These are phyloP conservation scores for Blera fallax DNA, from an alignment of 2,888 invertebrate genomes.

Conservation along the genomic window DNA sequence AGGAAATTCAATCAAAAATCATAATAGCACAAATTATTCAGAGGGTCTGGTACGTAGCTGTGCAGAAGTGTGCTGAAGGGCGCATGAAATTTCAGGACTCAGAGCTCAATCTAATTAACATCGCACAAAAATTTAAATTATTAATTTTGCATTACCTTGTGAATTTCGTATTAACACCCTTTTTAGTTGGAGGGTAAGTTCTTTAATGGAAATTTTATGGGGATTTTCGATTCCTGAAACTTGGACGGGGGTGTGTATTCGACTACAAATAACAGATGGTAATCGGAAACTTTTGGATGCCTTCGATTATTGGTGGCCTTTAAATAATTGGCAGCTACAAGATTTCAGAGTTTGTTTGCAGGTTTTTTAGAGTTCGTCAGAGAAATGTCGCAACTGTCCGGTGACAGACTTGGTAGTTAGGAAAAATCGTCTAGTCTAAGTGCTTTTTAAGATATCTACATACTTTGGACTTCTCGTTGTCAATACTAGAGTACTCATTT, in stretches of 20 bases:
- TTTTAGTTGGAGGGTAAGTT: background rate
- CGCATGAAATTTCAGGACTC: background rate
- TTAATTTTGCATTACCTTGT: slow-evolving; percentile 35
- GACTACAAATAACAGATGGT: background rate
- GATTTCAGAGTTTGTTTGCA: too few relatives aligned
- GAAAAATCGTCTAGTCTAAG: too few relatives aligned
- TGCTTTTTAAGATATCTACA: too few relatives aligned
- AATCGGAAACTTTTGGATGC: background rate
- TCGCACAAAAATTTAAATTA: slow-evolving; percentile 20
- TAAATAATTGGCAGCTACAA: too few relatives aligned
- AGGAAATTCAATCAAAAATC: slow-evolving; percentile 37
- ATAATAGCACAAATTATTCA: slow-evolving; percentile 28
- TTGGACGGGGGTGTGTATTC: too few relatives aligned
- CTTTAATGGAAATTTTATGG: slow-evolving; percentile 7
- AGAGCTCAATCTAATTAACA: slow-evolving; percentile 22
- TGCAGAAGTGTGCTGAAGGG: background rate
- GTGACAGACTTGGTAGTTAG: too few relatives aligned
- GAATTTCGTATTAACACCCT: slow-evolving; percentile 17
- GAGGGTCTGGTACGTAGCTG: background rate
- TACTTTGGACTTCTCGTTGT: too few relatives aligned
- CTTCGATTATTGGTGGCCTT: too few relatives aligned
- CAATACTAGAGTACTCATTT: too few relatives aligned
- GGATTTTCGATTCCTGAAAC: background rate
- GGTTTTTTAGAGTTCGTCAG: too few relatives aligned
- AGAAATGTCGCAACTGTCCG: too few relatives aligned